Base-by-base conservation (phyloP, 2,888 invertebrate species). In the Tromatobia lineatoria region DNA sequence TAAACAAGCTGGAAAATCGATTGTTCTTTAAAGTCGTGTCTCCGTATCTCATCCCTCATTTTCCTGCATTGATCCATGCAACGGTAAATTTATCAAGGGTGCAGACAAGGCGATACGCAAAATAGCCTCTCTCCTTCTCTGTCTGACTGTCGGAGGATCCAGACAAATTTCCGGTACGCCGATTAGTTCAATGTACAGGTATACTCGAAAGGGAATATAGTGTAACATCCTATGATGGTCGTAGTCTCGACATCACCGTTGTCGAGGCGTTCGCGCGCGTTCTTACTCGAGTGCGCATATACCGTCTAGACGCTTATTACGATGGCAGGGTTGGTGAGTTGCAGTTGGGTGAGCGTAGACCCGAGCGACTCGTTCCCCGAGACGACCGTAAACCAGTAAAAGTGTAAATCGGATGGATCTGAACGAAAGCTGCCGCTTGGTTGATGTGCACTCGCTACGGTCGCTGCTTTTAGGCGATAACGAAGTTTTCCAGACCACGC, bases 391-490 rank as follows among this genome's bases (percentile, higher is more conserved):
- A 80, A 80, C 67, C 38, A 59, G 80, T 80, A 80, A 80, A 80
- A 80, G 57, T 74, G 80, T 80, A 80, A 74, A 80, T 80, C 80
- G 80, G 67, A 80, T 70, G 77, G 80, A 67, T 80, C 66, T 45
- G 67, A 80, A 80, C 34, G 45, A 70, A 66, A 80, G 66, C 59
- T 50, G 61, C 45, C 67, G 47, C 47, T 66, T 34, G 61, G 45
- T 61, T 42, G 54, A 54, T 52, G 54, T 59, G 45, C 47, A 34
- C 47, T 59, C 59, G 67, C 54, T 47, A 66, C 61, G 73, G 11
- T 73, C 47, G 71, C 59, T 80, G 80, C 74, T 69, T 80, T 80
- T 74, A 74, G 74, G 69, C 74, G 80, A 80, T 80, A 80, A 80
- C 80, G 50, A 69, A 74, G 74, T 80, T 67, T 80, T 80, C 38